Conservation (phyloP, 37 sponge, comb jelly and placozoan species). For the Halichondria panicea region DNA sequence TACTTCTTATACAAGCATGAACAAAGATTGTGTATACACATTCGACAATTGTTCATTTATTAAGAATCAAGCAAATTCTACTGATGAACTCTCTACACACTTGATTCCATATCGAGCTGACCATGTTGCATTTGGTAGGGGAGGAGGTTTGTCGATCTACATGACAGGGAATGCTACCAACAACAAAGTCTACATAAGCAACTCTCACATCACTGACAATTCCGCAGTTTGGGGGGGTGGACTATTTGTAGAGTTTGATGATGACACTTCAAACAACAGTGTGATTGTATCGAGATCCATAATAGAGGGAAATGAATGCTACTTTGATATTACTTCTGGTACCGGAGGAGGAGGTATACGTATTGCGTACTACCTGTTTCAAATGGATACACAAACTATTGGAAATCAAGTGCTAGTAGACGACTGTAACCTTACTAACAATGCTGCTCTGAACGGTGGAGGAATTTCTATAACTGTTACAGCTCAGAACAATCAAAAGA, state of each 20-base stretch:
- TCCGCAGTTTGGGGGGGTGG: slow-evolving; percentile 51
- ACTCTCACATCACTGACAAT: slow-evolving; percentile 30
- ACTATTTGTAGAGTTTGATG: slow-evolving; percentile 51
- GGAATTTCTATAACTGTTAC: slow-evolving; percentile 29
- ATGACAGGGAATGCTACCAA: slow-evolving; percentile 31
- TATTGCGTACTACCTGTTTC: slow-evolving; percentile 23
- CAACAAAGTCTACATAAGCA: slow-evolving; percentile 6
- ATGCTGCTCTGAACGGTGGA: slow-evolving; percentile 37
- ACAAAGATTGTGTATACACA: slow-evolving; percentile 4
- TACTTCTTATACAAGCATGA: background rate
- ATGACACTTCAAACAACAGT: slow-evolving; percentile 6
- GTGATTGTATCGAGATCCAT: background rate
- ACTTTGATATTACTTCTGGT: background rate
- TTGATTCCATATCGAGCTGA: slow-evolving; percentile 13
- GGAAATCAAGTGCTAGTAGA: background rate
- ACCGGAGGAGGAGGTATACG: slow-evolving; percentile 50
- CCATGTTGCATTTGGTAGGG: slow-evolving; percentile 48
- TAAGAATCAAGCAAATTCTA: slow-evolving; percentile 22
- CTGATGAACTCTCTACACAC: background rate
- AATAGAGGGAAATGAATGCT: slow-evolving; percentile 19
- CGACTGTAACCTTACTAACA: background rate
- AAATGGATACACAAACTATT: background rate
- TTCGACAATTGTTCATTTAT: slow-evolving; percentile 15
- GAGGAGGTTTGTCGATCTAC: slow-evolving; percentile 64
- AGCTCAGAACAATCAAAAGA: background rate